These are phyloP conservation scores for Nyctibius bracteatus DNA, from an alignment of 2,113 vertebrate species.

Conservation along the genomic window DNA sequence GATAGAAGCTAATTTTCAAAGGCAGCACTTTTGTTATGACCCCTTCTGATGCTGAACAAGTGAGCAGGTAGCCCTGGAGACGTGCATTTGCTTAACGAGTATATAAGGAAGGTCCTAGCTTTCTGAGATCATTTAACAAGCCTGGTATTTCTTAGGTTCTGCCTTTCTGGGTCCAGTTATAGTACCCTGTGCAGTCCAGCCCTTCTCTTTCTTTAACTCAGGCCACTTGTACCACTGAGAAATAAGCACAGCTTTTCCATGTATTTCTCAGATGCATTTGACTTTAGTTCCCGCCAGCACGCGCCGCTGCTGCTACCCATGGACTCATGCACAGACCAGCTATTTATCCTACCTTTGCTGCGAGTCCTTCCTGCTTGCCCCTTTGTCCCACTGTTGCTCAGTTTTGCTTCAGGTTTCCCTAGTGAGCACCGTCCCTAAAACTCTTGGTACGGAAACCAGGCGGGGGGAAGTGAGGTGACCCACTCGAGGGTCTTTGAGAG, in stretches of 20 bases:
- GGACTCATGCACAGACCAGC: background rate
- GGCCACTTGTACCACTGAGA: background rate
- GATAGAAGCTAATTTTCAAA: background rate
- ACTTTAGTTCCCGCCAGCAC: background rate
- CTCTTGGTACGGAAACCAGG: background rate
- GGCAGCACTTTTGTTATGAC: background rate
- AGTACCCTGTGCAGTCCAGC: background rate
- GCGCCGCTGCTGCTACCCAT: accelerated
- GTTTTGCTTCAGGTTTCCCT: background rate
- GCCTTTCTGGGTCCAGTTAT: background rate
- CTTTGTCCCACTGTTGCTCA: background rate
- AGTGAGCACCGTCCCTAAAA: background rate
- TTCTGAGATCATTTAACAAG: background rate
- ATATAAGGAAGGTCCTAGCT: background rate
- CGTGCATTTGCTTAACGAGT: background rate
- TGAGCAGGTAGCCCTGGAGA: background rate
- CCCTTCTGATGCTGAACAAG: background rate
- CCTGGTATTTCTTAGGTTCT: background rate
- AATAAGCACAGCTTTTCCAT: background rate
- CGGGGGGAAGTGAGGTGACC: background rate
- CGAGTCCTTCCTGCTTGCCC: background rate
- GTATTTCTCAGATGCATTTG: background rate
- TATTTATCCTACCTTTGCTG: background rate
- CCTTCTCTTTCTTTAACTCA: background rate
- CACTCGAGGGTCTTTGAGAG: accelerated